These are phyloP conservation scores for Myrmecophaga tridactyla DNA, from an alignment of 2,113 vertebrate genomes.

Conservation along the genomic window DNA sequence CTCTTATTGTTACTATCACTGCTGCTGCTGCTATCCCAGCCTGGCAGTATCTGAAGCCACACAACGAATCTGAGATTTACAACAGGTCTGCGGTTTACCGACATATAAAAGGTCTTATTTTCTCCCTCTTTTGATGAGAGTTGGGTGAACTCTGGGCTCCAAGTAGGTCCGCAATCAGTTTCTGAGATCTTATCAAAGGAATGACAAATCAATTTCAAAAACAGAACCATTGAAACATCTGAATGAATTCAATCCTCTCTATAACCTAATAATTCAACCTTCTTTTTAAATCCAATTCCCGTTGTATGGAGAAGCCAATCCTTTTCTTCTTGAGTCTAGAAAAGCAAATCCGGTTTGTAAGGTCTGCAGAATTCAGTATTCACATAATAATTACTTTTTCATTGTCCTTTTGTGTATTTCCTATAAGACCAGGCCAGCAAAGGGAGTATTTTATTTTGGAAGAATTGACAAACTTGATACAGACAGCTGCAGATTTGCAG, in stretches of 20 bases:
- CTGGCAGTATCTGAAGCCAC: background rate
- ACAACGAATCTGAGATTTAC: background rate
- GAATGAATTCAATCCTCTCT: conserved; percentile 35
- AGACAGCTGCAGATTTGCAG: background rate
- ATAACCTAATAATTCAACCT: conserved; percentile 33
- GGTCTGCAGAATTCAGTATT: background rate
- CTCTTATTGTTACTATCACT: background rate
- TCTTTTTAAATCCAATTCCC: background rate
- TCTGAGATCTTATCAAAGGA: conserved; percentile 45
- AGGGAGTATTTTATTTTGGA: background rate
- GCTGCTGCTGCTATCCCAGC: conserved; percentile 15
- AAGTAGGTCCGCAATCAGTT: conserved; percentile 39
- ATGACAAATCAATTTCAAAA: conserved; percentile 53
- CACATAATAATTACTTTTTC: conserved; percentile 19
- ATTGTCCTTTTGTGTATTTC: background rate
- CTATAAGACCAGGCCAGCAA: background rate
- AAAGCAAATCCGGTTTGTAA: background rate
- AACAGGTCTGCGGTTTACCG: background rate
- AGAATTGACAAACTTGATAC: background rate
- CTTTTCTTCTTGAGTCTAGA: background rate
- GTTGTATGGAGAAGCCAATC: background rate
- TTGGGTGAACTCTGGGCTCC: background rate
- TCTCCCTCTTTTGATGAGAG: conserved; percentile 28
- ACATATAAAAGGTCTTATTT: background rate
- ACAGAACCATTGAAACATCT: conserved; percentile 10